Evolutionary conservation across 2,113 vertebrate species (phyloP), one percentile per base, ranked within the genome.

Genomic region (Anolis sagrei): DNA sequence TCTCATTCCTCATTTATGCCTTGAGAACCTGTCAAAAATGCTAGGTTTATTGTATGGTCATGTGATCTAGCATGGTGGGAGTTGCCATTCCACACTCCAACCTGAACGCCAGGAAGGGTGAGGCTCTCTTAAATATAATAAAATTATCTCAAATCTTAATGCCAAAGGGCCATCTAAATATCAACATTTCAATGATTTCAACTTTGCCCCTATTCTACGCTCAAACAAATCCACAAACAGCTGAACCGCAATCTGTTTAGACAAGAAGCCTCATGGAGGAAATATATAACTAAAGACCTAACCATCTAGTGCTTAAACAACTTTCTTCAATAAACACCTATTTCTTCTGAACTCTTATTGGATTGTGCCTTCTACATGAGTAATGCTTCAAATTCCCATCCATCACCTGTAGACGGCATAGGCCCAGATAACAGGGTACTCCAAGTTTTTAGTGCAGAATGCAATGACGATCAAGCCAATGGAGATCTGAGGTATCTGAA

Each of bases 401-500:
- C 44, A 32, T 96, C 94, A 97, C 97, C 96, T 90, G 94, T 95
- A 97, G 86, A 86, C 93, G 79, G 88, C 62, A 0, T 93, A 95
- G 16, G 91, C 91, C 97, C 97, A 97, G 0, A 92, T 90, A 66
- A 98, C 0, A 0, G 98, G 98, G 79, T 98, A 97, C 36, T 98
- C 97, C 95, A 98, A 78, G 75, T 98, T 96, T 95, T 98, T 99
- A 86, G 97, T 91, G 74, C 97, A 95, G 90, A 99, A 4, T 0
- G 97, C 97, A 1, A 95, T n/a, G 83, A 96, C 13, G 32, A 99
- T 96, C 90, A 97, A 62, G 29, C 94, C 95, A 48, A 98, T 88
- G n/a, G 97, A 97, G 0, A 99, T 87, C 51, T 97, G 96, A 14
- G 97, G 97, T 82, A 99, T 97, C 95, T 99, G 99, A 93, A 98